Evolutionary conservation across 2,113 vertebrate species (phyloP), one percentile per base, ranked within the genome.

Genomic region (Xenotilapia caudafasciata): DNA sequence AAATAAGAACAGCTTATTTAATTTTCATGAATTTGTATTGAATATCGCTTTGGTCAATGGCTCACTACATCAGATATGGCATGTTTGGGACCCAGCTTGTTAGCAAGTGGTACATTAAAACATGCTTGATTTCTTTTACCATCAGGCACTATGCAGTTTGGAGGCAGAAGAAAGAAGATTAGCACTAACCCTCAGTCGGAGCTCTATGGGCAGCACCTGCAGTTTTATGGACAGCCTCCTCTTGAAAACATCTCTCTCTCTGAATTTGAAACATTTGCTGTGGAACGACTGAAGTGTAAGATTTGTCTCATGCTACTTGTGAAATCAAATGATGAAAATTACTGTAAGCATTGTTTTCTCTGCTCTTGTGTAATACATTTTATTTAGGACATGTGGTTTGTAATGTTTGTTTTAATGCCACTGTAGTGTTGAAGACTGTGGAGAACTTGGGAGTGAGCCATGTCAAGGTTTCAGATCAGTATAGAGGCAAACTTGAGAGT

Each of bases 221-320:
- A 99, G 94, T 97, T 99, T 83, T 99, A 99, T 17, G 93, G 96
- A 42, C 96, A 97, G 49, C 97, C 98, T 3, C 98, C 99, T 3
- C 94, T 96, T 19, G 98, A 99, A 91, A 98, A 95, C 92, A 95
- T 99, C 82, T 97, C 98, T 4, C 95, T 99, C 42, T 47, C 53
- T 4, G 98, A 99, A 92, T 99, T 99, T 89, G 99, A 99, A 94
- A 96, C 84, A 17, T 96, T 99, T 38, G 98, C 99, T 10, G 38
- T 99, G 6, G 98, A 99, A 9, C 96, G 99, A 90, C 88, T 99
- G 83, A 98, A 94, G 95, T 89, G 99, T 99, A 93, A 97, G 98
- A 49, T 6, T n/a, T 15, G 23, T 49, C 3, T 49, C 45, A n/a
- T 51, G 6, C 42, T 77, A 31, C 26, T 77, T 47, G 26, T 77